Conservation (phyloP, 2,888 invertebrate genomes). For the Marasmarcha lunaedactyla region DNA sequence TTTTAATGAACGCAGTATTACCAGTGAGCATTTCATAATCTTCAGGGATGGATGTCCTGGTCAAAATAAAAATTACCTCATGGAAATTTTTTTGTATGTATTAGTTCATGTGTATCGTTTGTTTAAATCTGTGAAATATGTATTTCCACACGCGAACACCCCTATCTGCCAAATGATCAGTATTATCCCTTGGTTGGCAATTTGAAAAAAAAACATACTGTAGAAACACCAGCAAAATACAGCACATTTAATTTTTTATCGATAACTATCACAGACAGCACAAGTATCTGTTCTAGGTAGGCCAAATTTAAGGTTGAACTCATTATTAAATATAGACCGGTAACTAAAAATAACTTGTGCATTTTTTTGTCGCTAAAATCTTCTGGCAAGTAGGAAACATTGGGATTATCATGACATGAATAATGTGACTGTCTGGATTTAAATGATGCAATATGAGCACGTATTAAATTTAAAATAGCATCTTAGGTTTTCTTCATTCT, state of each 20-base stretch:
- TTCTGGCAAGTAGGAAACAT: slow-evolving; percentile 4
- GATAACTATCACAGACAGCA: slow-evolving; percentile 6
- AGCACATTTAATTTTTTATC: not conserved
- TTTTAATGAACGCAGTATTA: too few species aligned
- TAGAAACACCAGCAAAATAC: too few species aligned
- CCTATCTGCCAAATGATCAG: too few species aligned
- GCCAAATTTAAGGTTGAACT: slow-evolving; percentile 7
- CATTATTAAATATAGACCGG: slow-evolving; percentile 8
- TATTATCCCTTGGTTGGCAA: too few species aligned
- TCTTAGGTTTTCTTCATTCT: slow-evolving; percentile 1
- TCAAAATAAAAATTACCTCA: too few species aligned
- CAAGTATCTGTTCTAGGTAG: slow-evolving; percentile 10
- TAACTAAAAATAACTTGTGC: slow-evolving; percentile 5
- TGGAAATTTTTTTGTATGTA: too few species aligned
- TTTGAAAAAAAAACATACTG: too few species aligned
- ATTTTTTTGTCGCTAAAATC: slow-evolving; percentile 6
- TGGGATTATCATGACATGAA: slow-evolving; percentile 6
- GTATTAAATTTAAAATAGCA: slow-evolving; percentile 3
- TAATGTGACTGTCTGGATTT: slow-evolving; percentile 9
- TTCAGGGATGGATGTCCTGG: too few species aligned
- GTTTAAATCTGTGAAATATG: too few species aligned
- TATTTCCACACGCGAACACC: too few species aligned
- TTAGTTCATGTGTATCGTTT: too few species aligned
- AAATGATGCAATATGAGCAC: slow-evolving; percentile 7
- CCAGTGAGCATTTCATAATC: too few species aligned